These are phyloP conservation scores for Drosophila novamexicana DNA, from an alignment of 1,140 invertebrate species.

Conservation along the genomic window DNA sequence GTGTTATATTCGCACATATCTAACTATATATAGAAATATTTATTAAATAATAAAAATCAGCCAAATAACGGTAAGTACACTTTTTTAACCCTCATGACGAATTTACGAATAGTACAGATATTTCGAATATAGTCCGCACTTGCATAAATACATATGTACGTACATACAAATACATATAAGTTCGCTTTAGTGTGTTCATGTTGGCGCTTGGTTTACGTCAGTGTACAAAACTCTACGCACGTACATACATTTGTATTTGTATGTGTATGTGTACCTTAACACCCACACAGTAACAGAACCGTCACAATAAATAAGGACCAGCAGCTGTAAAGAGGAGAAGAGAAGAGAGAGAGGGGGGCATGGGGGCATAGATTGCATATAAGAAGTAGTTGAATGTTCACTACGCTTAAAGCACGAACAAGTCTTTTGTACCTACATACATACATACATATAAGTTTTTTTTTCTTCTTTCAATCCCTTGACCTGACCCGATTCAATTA, in stretches of 20 bases:
- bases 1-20: not conserved
- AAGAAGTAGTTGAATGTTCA: not conserved
- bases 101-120: not conserved
- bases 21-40: not conserved
- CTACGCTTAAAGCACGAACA: conserved; percentile 3
- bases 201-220: no score
- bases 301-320: not conserved
- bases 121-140: no score
- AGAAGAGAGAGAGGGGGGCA: not conserved
- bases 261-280: conserved; percentile 11
- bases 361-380: not conserved
- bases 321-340: not conserved
- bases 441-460: not conserved
- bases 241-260: not conserved
- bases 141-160: not conserved
- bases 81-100: not conserved
- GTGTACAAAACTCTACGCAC: not conserved
- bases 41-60: not conserved
- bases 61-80: conserved; percentile 2
- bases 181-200: not conserved
- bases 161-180: not conserved
- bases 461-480: not conserved
- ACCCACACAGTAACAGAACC: conserved; percentile 18
- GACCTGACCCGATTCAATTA: not conserved
- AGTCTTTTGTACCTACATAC: conserved; percentile 31